Conservation (phyloP, 2,797 vertebrate species). For the Ispidina lecontei region DNA sequence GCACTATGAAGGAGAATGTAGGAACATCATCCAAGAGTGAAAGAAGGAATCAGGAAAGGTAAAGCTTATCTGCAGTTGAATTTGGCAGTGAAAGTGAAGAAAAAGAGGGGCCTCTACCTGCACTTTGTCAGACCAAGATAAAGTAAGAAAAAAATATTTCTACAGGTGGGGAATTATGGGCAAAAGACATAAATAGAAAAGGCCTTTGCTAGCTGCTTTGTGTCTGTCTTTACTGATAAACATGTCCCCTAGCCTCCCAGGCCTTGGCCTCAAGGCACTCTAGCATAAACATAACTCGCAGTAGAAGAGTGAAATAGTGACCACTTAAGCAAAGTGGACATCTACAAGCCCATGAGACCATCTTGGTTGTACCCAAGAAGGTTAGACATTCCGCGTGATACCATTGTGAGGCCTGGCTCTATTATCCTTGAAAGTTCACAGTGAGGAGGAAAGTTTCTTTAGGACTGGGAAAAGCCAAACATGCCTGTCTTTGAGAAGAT, state of each 20-base stretch:
- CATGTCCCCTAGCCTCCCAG: neutral
- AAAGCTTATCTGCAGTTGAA: neutral
- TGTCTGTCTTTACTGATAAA: neutral
- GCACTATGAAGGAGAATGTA: neutral
- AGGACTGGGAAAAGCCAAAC: neutral
- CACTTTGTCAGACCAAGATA: neutral
- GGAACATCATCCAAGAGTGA: neutral
- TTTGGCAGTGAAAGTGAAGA: neutral
- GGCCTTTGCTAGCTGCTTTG: neutral
- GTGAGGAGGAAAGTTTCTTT: neutral
- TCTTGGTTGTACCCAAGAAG: too few relatives aligned
- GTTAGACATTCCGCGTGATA: neutral
- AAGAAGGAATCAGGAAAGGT: neutral
- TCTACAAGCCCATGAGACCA: neutral
- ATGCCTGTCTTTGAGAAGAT: neutral
- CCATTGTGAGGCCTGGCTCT: neutral
- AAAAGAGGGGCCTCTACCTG: neutral
- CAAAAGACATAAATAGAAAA: neutral
- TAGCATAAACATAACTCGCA: neutral
- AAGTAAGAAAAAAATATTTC: neutral
- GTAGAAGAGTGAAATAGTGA: neutral
- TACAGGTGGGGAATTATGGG: neutral
- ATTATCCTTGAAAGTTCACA: neutral
- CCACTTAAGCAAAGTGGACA: neutral
- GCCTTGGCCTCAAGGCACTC: rapidly evolving